Evolutionary conservation across 2,888 invertebrate genomes (phyloP).

Genomic region (Dromius quadrimaculatus): DNA sequence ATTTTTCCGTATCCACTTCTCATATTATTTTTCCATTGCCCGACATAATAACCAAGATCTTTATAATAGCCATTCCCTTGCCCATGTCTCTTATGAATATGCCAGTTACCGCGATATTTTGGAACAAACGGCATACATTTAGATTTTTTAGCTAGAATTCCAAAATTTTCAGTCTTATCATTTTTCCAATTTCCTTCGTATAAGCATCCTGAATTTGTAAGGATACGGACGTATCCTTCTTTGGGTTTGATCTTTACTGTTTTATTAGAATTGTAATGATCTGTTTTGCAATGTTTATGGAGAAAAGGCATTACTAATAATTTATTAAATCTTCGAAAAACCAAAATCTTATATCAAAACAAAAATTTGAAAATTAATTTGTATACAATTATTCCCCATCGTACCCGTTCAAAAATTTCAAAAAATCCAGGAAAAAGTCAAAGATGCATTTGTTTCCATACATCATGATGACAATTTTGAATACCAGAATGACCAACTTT

Average conservation of each 20-base stretch:
- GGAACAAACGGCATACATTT: conserved; percentile 66
- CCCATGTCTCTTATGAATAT: conserved; percentile 71
- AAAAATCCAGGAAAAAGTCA: not conserved
- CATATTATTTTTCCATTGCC: conserved; percentile 68
- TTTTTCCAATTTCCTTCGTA: conserved; percentile 75
- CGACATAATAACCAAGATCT: conserved; percentile 73
- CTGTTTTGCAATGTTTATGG: conserved; percentile 19
- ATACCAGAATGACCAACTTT: no score
- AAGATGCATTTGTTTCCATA: conserved; percentile 2
- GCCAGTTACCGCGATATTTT: conserved; percentile 73
- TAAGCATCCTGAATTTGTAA: conserved; percentile 67
- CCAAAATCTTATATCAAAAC: no score
- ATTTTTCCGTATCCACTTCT: conserved; percentile 73
- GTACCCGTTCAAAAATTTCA: not conserved
- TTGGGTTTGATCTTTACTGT: conserved; percentile 12
- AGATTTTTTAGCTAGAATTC: conserved; percentile 67
- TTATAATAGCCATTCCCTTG: conserved; percentile 70
- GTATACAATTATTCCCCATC: conserved; percentile 1
- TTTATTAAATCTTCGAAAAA: not conserved
- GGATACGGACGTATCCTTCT: conserved; percentile 58
- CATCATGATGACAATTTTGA: not conserved
- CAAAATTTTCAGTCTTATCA: conserved; percentile 72
- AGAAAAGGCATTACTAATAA: conserved; percentile 57
- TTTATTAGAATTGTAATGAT: conserved; percentile 39
- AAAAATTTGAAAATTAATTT: not conserved